Evolutionary conservation across 2,888 invertebrate genomes (phyloP), one percentile per base, ranked within the genome.

Genomic region (Eilema griseolum): DNA sequence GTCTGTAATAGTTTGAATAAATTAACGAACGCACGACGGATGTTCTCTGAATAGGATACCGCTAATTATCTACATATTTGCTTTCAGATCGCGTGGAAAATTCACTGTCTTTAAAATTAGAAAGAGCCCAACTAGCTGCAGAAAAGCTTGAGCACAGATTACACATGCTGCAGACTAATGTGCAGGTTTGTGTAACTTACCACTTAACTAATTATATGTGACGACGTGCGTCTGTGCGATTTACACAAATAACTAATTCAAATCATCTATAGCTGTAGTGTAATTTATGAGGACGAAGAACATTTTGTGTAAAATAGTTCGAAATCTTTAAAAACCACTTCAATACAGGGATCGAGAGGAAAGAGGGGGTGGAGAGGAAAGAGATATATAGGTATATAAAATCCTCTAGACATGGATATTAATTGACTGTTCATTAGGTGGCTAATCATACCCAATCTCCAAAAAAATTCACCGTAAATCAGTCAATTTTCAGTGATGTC

Each of bases 51-150:
- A 84, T 83, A 86, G 86, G 83, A 87, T 85, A 77, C 80, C 71
- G 75, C 82, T 87, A 81, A 83, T 52, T 81, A 84, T 23, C 72
- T 73, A 78, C 80, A 74, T 83, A 82, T 86, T 88, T 85, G 81
- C 77, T 91, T 90, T 67, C 89, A 95, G 95, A 95, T 87, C 94
- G 93, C 67, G 89, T 95, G 74, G 95, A 95, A 86, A 94, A 93
- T 67, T 92, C 95, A 72, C 83, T 95, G 75, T 92, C 93, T 77
- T 85, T 95, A 81, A 91, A 91, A 89, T 88, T 95, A 83, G 92
- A 95, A 85, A 90, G 95, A 86, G 90, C 91, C 78, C 91, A 95
- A 89, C 86, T 95, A 86, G 94, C 95, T 80, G 95, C 94, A 62
- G 95, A 95, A 78, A 88, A 93, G 77, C 86, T 95, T 75, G 95